Evolutionary conservation across 2,888 invertebrate species (phyloP).

Genomic region (Charanyca ferruginea): DNA sequence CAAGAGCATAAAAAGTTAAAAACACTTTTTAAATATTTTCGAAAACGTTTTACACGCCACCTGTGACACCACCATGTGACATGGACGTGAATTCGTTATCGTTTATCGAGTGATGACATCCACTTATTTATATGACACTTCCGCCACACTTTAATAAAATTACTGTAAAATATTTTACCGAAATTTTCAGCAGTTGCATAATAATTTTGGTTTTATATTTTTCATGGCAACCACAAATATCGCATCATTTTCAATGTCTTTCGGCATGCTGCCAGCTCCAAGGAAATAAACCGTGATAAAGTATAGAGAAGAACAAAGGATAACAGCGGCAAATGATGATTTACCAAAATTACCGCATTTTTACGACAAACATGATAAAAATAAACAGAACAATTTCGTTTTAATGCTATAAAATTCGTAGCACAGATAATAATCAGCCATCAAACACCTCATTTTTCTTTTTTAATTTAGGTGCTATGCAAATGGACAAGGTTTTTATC

Average conservation of each 20-base stretch:
- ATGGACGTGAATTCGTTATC: conserved; percentile 42
- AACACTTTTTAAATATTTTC: conserved; percentile 31
- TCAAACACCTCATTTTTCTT: conserved; percentile 71
- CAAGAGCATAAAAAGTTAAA: conserved; percentile 41
- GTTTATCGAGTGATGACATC: conserved; percentile 53
- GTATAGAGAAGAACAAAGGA: conserved; percentile 34
- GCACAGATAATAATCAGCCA: conserved; percentile 64
- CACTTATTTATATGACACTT: conserved; percentile 46
- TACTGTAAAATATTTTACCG: conserved; percentile 29
- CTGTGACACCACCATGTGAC: conserved; percentile 44
- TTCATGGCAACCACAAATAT: conserved; percentile 32
- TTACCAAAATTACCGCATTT: conserved; percentile 40
- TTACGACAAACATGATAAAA: conserved; percentile 48
- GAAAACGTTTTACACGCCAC: conserved; percentile 34
- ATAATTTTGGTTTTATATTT: conserved; percentile 28
- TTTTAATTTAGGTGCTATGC: conserved; percentile 72
- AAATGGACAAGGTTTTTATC: conserved; percentile 73
- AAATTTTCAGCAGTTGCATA: conserved; percentile 33
- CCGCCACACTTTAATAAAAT: conserved; percentile 44
- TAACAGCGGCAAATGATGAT: conserved; percentile 33
- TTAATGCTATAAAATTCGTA: conserved; percentile 49
- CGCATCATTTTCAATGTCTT: conserved; percentile 31
- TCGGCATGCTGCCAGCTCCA: conserved; percentile 39
- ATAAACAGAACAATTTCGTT: conserved; percentile 37
- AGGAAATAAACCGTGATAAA: conserved; percentile 43